Conservation (phyloP, 2,113 vertebrate genomes). For the Sturnira hondurensis region DNA sequence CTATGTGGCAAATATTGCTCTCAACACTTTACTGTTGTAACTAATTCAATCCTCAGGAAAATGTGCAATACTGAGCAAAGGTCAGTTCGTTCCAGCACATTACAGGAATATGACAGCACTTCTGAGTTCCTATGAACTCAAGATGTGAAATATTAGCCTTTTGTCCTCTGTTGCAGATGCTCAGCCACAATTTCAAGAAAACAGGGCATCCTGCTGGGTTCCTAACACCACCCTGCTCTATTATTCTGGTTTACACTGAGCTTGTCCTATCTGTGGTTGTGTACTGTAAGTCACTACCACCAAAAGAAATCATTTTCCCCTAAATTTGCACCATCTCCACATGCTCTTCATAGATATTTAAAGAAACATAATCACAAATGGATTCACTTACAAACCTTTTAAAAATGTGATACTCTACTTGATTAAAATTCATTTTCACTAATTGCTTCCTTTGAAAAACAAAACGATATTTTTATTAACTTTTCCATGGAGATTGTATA, state of each 20-base stretch:
- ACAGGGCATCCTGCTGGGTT: background rate
- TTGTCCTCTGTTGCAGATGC: background rate
- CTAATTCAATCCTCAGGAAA: background rate
- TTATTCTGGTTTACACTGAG: background rate
- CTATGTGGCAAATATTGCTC: background rate
- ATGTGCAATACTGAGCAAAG: background rate
- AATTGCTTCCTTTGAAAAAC: background rate
- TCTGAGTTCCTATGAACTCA: background rate
- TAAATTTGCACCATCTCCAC: background rate
- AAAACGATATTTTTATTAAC: background rate
- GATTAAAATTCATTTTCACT: conserved; percentile 31
- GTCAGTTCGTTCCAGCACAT: background rate
- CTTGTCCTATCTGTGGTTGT: background rate
- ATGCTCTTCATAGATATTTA: background rate
- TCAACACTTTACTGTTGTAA: background rate
- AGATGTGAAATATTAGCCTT: background rate
- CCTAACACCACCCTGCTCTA: background rate
- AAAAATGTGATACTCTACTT: background rate
- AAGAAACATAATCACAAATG: background rate
- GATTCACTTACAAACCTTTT: conserved; percentile 16
- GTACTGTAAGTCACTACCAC: background rate
- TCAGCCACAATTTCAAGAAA: background rate
- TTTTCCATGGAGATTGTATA: background rate
- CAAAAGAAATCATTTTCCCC: background rate
- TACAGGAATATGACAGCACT: background rate